A percentile compares a stretch with the other conserved stretches of the same genome.
phyloP scores from a whole-genome alignment of 2,113 vertebrate genomes.

The Lipophrys pholis region DNA sequence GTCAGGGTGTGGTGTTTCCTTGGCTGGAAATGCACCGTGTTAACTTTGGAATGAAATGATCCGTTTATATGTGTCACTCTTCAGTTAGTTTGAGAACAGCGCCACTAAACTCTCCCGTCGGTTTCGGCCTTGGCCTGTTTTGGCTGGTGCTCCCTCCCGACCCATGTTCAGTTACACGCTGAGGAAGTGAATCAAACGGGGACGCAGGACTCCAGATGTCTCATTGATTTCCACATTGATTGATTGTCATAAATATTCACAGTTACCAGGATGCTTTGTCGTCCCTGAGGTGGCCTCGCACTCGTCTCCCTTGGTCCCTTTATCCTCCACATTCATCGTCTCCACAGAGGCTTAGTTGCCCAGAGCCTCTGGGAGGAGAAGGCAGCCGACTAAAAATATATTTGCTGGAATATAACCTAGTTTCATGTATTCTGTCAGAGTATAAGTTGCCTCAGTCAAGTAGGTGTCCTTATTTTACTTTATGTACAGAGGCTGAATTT shows the following conservation, averaged over 20 bases:
- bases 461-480: conserved; percentile 44
- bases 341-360: conserved; percentile 8
- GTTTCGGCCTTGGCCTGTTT: too few species aligned
- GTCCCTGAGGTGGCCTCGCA: conserved; percentile 33
- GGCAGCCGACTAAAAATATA: conserved; percentile 48
- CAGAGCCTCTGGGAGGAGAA: conserved; percentile 12
- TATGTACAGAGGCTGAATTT: conserved; percentile 43
- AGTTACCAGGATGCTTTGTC: conserved; percentile 48
- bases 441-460: conserved; percentile 41
- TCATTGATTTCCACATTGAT: too few species aligned
- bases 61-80: too few species aligned
- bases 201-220: too few species aligned
- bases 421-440: conserved; percentile 27
- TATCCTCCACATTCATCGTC: conserved; percentile 24
- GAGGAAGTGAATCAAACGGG: too few species aligned
- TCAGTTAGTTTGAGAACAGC: too few species aligned
- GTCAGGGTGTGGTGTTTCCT: too few species aligned
- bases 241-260: neutral
- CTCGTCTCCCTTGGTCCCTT: neutral
- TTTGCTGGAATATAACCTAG: conserved; percentile 35
- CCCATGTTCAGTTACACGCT: too few species aligned
- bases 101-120: too few species aligned
- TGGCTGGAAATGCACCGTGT: too few species aligned
- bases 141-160: too few species aligned
- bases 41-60: too few species aligned